Evolutionary conservation across 37 sponge, comb jelly and placozoan genomes (phyloP).

Genomic region (Cladorhizidae sp.): DNA sequence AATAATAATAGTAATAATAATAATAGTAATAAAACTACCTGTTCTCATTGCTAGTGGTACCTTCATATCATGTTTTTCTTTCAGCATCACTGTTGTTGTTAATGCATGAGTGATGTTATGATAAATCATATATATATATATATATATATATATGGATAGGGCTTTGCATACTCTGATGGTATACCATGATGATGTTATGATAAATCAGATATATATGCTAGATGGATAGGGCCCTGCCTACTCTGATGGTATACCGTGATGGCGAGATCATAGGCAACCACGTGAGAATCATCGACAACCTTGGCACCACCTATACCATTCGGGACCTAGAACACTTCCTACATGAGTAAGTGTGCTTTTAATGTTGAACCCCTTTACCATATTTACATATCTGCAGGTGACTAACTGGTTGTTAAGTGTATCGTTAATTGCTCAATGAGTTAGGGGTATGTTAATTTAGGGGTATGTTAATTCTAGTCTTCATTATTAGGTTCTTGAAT

Average conservation of each 20-base stretch:
- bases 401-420: neutral
- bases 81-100: no score
- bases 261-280: slow-evolving; percentile 79
- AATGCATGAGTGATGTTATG: no score
- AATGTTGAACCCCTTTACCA: neutral
- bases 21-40: no score
- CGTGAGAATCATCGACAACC: slow-evolving; percentile 65
- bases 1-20: no score
- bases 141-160: no score
- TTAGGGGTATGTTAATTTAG: no score
- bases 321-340: slow-evolving; percentile 78
- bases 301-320: slow-evolving; percentile 53
- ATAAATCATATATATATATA: no score
- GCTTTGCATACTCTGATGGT: neutral
- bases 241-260: slow-evolving; percentile 74
- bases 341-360: slow-evolving; percentile 72
- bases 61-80: no score
- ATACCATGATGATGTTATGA: neutral
- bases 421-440: neutral
- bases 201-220: neutral
- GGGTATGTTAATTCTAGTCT: no score
- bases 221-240: slow-evolving; percentile 75
- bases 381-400: neutral
- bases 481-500: no score
- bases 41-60: no score